Percentiles rank a stretch among this genome's conserved stretches.
Conservation (phyloP, 1,140 invertebrate species). For the Arion vulgaris region DNA sequence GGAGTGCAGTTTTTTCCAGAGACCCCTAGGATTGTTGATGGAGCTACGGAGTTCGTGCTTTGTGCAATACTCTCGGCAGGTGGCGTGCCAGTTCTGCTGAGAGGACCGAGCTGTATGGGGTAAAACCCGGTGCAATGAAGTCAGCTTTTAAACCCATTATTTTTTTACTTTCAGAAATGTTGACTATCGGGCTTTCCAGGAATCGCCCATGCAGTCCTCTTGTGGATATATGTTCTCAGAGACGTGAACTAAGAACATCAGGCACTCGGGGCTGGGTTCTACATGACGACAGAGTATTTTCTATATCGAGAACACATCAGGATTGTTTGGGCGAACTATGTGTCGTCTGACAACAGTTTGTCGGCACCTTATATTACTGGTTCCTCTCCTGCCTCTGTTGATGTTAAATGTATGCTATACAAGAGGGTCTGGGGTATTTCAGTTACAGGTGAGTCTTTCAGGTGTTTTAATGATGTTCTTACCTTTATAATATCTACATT, state of each 20-base stretch:
- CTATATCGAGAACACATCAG: background rate
- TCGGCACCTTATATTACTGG: conserved; percentile 4
- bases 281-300: background rate
- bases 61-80: background rate
- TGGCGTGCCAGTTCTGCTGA: background rate
- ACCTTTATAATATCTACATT: too few relatives aligned
- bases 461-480: background rate
- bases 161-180: background rate
- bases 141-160: too few relatives aligned
- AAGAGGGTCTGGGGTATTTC: conserved; percentile 4
- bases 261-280: background rate
- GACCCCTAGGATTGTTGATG: background rate
- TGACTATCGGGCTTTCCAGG: background rate
- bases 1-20: background rate
- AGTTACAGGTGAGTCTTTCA: conserved; percentile 5
- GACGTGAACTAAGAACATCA: background rate
- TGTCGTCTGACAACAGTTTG: conserved; percentile 5
- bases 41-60: background rate
- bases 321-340: background rate
- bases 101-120: background rate
- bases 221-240: background rate
- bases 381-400: background rate
- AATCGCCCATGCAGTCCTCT: background rate
- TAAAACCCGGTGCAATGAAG: too few relatives aligned
- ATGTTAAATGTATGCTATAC: background rate